Conservation (phyloP, 1,140 invertebrate species). For the Belonocnema kinseyi region DNA sequence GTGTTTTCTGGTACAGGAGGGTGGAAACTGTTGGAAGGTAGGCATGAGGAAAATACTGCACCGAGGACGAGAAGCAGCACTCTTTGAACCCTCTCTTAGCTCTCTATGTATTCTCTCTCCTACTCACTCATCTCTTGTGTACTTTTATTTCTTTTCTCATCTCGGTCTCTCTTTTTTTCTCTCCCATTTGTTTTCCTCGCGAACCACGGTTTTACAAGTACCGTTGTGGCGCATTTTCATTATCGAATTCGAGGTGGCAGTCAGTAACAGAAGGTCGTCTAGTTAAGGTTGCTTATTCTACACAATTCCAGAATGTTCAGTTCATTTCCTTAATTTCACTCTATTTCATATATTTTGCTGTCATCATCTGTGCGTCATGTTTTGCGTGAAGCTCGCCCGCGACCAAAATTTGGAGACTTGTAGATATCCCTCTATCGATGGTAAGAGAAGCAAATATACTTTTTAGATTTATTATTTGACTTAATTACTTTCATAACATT, state of each 20-base stretch:
- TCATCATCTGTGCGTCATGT: slow-evolving; percentile 35
- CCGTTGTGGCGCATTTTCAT: slow-evolving; percentile 51
- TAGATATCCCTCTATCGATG: not conserved
- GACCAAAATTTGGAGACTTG: slow-evolving; percentile 32
- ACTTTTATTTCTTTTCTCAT: slow-evolving; percentile 17
- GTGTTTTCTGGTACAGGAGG: not conserved
- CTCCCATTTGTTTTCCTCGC: slow-evolving; percentile 38
- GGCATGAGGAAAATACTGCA: slow-evolving; percentile 51
- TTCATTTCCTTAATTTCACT: not conserved
- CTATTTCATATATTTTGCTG: not conserved
- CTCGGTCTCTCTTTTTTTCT: slow-evolving; percentile 33
- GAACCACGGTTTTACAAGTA: slow-evolving; percentile 43
- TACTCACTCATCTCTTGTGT: not conserved
- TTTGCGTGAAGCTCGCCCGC: slow-evolving; percentile 48
- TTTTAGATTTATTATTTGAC: not conserved
- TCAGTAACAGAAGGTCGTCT: slow-evolving; percentile 40
- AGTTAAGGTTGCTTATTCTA: slow-evolving; percentile 42
- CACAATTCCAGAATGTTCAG: not conserved
- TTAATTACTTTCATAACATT: not conserved
- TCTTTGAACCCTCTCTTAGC: slow-evolving; percentile 56
- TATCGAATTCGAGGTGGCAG: slow-evolving; percentile 54
- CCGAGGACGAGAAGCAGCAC: slow-evolving; percentile 47
- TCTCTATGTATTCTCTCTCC: slow-evolving; percentile 37
- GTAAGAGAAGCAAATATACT: not conserved
- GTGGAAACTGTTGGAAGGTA: slow-evolving; percentile 48